Percentiles rank a stretch among this genome's conserved stretches.
These are phyloP conservation scores for Larimichthys polyactis DNA, from an alignment of 2,113 vertebrate species.

Conservation along the genomic window DNA sequence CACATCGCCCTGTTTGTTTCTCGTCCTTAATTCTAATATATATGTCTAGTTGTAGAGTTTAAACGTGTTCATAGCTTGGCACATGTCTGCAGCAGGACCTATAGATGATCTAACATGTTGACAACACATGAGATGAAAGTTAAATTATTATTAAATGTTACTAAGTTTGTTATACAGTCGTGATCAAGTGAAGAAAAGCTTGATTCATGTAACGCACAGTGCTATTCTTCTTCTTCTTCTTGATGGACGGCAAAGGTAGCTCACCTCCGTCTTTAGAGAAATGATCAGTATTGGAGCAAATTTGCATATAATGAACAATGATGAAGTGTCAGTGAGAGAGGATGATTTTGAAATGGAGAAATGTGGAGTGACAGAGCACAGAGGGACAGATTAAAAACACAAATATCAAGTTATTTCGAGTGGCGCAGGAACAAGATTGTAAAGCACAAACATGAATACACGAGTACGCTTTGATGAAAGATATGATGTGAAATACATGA, in stretches of 20 bases:
- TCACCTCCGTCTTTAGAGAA: conserved; percentile 58
- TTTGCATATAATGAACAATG: conserved; percentile 78
- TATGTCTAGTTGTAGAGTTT: neutral
- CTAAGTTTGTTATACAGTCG: conserved; percentile 2
- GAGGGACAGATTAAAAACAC: conserved; percentile 47
- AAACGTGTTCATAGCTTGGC: neutral
- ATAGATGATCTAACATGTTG: neutral
- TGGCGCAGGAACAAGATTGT: neutral
- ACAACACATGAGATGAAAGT: neutral
- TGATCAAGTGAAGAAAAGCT: neutral
- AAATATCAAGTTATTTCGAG: conserved; percentile 31
- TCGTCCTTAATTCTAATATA: neutral
- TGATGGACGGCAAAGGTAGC: conserved; percentile 44
- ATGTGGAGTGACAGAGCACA: conserved; percentile 47
- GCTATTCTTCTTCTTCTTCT: conserved; percentile 18
- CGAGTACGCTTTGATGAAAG: neutral
- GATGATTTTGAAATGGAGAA: conserved; percentile 47
- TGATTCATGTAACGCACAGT: conserved; percentile 15
- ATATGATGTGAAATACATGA: neutral
- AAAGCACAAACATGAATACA: conserved; percentile 1
- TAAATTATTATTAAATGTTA: neutral
- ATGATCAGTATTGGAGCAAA: conserved; percentile 65
- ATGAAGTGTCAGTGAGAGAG: conserved; percentile 62
- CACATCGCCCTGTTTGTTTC: conserved; percentile 30
- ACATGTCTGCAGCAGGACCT: neutral